These are phyloP conservation scores for Mercenaria mercenaria DNA, from an alignment of 1,140 invertebrate genomes.

Conservation along the genomic window DNA sequence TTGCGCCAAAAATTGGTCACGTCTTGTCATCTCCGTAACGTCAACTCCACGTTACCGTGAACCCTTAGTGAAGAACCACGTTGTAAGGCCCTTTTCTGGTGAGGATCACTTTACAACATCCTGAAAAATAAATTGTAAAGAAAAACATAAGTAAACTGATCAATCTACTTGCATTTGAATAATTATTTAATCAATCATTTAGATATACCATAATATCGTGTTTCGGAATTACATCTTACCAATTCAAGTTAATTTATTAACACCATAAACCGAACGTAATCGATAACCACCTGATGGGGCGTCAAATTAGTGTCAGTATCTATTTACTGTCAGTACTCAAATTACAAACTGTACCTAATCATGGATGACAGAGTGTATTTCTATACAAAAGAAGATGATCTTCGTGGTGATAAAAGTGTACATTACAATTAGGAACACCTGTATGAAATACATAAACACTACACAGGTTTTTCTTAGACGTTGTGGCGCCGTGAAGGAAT, in stretches of 20 bases:
- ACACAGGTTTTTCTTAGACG: slow-evolving; percentile 52
- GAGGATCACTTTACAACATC: slow-evolving; percentile 61
- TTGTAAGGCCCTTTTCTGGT: slow-evolving; percentile 27
- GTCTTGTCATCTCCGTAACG: slow-evolving; percentile 6
- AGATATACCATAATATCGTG: too few species aligned
- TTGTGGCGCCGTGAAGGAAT: slow-evolving; percentile 45
- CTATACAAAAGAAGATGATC: slow-evolving; percentile 28
- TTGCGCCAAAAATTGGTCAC: not conserved
- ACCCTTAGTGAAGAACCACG: slow-evolving; percentile 20
- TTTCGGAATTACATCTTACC: not conserved
- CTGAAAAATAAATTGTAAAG: slow-evolving; percentile 16
- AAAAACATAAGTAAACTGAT: not conserved
- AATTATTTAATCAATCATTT: too few species aligned
- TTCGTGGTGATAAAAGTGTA: slow-evolving; percentile 24
- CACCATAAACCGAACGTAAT: not conserved
- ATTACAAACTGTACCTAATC: slow-evolving; percentile 49
- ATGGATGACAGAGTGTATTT: slow-evolving; percentile 24
- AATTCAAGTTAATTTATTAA: not conserved
- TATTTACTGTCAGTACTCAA: slow-evolving; percentile 43
- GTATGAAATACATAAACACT: slow-evolving; percentile 47
- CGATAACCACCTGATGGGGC: slow-evolving; percentile 45
- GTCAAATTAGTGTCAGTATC: slow-evolving; percentile 63
- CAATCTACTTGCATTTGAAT: too few species aligned
- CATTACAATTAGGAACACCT: slow-evolving; percentile 55
- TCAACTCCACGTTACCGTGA: slow-evolving; percentile 6